phyloP scores from a whole-genome alignment of 2,113 vertebrate genomes.

The Vicugna pacos region DNA sequence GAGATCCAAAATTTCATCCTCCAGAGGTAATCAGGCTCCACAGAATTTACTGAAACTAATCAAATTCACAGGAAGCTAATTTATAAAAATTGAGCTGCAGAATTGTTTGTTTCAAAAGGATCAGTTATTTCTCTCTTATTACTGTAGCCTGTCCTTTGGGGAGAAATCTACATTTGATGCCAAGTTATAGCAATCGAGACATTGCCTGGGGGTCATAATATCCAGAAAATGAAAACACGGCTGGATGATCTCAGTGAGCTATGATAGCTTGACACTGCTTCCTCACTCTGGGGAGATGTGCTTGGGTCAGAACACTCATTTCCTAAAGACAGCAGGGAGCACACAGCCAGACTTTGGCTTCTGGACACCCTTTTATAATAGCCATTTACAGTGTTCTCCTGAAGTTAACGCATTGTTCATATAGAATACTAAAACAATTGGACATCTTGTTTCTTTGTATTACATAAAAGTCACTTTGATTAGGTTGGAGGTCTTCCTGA shows the following conservation, averaged over 20 bases:
- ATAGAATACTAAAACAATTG: neutral
- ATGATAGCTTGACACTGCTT: neutral
- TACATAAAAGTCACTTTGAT: neutral
- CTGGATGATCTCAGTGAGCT: neutral
- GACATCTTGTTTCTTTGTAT: slow-evolving; percentile 15
- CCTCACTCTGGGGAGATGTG: neutral
- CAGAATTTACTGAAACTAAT: slow-evolving; percentile 28
- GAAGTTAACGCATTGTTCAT: neutral
- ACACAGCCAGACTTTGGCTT: neutral
- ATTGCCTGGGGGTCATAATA: neutral
- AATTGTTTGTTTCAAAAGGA: neutral
- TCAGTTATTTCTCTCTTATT: neutral
- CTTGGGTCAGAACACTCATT: neutral
- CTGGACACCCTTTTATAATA: neutral
- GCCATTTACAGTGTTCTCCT: neutral
- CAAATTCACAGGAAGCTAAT: neutral
- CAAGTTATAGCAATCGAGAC: neutral
- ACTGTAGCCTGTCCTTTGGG: neutral
- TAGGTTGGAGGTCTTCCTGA: slow-evolving; percentile 26
- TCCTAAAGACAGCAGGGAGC: neutral
- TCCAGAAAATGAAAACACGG: neutral
- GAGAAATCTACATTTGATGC: neutral
- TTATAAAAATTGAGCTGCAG: slow-evolving; percentile 7
- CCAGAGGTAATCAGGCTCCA: neutral
- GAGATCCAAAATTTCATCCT: slow-evolving; percentile 35